A percentile compares a stretch with the other conserved stretches of the same genome.
Conservation (phyloP, 1,140 invertebrate species). For the Brachionus koreanus region DNA sequence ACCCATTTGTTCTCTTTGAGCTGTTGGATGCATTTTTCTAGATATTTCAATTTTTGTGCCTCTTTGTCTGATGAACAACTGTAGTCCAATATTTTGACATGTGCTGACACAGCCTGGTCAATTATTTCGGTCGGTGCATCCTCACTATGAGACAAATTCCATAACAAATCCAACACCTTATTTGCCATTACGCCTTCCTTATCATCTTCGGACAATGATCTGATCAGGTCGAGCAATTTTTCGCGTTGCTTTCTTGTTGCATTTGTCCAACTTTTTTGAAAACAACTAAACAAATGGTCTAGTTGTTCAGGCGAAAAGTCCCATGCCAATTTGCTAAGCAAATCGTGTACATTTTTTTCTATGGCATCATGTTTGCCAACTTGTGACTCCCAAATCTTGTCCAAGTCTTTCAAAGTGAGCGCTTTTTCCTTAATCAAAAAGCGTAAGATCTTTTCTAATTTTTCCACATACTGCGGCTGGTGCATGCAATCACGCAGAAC, state of each 20-base stretch:
- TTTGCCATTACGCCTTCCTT: slow-evolving; percentile 98
- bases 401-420: slow-evolving; percentile 81
- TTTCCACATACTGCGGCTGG: slow-evolving; percentile 91
- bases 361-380: slow-evolving; percentile 88
- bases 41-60: slow-evolving; percentile 88
- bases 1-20: slow-evolving; percentile 84
- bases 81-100: slow-evolving; percentile 96
- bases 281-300: slow-evolving; percentile 94
- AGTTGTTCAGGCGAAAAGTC: slow-evolving; percentile 94
- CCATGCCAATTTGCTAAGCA: slow-evolving; percentile 93
- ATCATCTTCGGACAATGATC: slow-evolving; percentile 90
- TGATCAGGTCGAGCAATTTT: slow-evolving; percentile 86
- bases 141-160: slow-evolving; percentile 91
- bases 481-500: slow-evolving; percentile 89
- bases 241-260: slow-evolving; percentile 93
- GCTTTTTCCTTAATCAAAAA: slow-evolving; percentile 93
- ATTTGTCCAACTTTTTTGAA: slow-evolving; percentile 88
- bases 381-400: slow-evolving; percentile 92
- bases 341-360: slow-evolving; percentile 92
- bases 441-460: slow-evolving; percentile 90
- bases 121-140: slow-evolving; percentile 95
- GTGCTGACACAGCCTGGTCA: slow-evolving; percentile 88
- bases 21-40: slow-evolving; percentile 91
- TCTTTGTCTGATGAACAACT: slow-evolving; percentile 93
- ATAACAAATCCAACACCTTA: slow-evolving; percentile 88